Evolutionary conservation across 2,113 vertebrate genomes (phyloP).

Genomic region (Cololabis saira): DNA sequence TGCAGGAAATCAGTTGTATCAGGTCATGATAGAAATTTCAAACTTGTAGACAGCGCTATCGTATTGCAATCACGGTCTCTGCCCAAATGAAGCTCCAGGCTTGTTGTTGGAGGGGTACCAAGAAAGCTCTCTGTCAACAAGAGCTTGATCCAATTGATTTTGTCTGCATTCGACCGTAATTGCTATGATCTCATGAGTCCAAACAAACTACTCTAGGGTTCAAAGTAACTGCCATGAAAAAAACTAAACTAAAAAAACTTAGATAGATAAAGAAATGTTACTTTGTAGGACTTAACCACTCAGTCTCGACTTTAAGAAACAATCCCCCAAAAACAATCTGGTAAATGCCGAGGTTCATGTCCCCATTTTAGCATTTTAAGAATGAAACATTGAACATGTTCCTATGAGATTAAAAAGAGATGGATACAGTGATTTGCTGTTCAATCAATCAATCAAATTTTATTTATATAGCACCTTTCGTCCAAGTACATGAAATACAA

Average conservation of each 20-base stretch:
- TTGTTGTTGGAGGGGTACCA: constrained; percentile 26
- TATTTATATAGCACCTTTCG: no score
- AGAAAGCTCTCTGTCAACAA: constrained; percentile 30
- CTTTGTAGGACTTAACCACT: no score
- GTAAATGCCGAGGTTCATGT: no score
- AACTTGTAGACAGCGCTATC: background rate
- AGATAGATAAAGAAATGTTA: no score
- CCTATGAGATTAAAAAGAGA: no score
- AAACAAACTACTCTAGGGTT: constrained; percentile 36
- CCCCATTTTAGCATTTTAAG: no score
- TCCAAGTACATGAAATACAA: no score
- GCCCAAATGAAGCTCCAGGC: constrained; percentile 16
- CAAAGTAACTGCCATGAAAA: constrained; percentile 30
- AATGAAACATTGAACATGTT: no score
- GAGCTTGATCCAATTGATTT: constrained; percentile 37
- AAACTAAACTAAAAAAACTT: constrained; percentile 10
- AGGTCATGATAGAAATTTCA: background rate
- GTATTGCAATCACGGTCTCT: constrained; percentile 16
- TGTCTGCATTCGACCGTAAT: constrained; percentile 25
- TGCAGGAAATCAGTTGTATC: background rate
- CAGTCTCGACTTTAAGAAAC: no score
- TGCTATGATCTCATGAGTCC: constrained; percentile 39
- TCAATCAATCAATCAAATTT: no score
- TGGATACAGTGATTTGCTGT: no score
- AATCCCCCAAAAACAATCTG: no score